Base-by-base conservation (phyloP, 1,140 invertebrate species). In the Alviniconcha marisindica region DNA sequence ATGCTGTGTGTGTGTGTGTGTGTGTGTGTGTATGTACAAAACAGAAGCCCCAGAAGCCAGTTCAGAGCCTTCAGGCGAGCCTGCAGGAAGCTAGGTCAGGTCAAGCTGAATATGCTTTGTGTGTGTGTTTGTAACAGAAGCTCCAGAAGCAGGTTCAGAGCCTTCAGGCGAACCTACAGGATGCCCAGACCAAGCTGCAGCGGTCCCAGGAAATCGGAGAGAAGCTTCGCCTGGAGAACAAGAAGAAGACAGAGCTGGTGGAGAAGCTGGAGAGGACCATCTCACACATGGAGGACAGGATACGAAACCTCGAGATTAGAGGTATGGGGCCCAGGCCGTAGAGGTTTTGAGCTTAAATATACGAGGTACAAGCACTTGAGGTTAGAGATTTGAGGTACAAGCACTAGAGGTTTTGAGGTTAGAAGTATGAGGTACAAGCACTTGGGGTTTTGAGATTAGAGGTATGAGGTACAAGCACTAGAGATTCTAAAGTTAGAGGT, bases 231-330 rank as follows among this genome's bases (percentile, higher is more conserved):
- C 42, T 81, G 15, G 91, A 91, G 51, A 81, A 83, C 76, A 91
- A 88, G 77, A 90, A 88, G 54, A 91, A 90, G 71, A 83, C 86
- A 1, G 91, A 91, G 42, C 88, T 88, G 54, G 86, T 90, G 60
- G 89, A 91, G 66, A 90, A 91, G 74, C 74, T 86, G 40, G 88
- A 91, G 82, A 48, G 85, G 44, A 88, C 87, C 66, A 84, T 87
- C 24, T 77, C 83, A n/a, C 86, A 85, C 60, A 85, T 90, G 86
- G 89, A 90, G 69, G 91, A 91, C 54, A 83, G 89, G 51, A 85
- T 91, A 4, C 76, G 89, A 21, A 90, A 90, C 77, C 77, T 91
- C 73, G 91, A 91, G 87, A 90, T 90, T 28, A 87, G 87, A 87
- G 90, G 91, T 91, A 86, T 69, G 69, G n/a, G n/a, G n/a, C n/a